These are phyloP conservation scores for Danio albolineatus DNA, from an alignment of 2,797 vertebrate genomes.

Conservation along the genomic window DNA sequence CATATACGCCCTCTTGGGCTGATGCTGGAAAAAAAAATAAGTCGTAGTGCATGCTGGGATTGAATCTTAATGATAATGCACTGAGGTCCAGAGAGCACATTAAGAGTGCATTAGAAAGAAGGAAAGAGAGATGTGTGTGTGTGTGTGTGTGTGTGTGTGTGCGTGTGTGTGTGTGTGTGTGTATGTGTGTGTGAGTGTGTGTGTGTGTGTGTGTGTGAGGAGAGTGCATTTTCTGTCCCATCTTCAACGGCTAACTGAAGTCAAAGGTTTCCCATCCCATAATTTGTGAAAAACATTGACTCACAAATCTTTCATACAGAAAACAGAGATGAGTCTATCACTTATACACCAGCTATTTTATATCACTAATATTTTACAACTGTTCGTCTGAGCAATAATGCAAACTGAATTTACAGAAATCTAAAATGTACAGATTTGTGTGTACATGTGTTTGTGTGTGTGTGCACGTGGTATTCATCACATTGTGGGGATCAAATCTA, in stretches of 20 bases:
- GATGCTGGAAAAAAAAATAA: slow-evolving; percentile 17
- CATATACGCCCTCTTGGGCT: slow-evolving; percentile 65
- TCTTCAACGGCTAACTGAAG: slow-evolving; percentile 25
- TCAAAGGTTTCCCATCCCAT: slow-evolving; percentile 7
- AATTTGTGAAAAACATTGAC: neutral
- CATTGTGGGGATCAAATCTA: too few species aligned
- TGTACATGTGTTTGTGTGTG: too few species aligned
- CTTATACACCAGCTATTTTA: neutral
- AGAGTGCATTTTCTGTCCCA: slow-evolving; percentile 62
- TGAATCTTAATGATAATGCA: slow-evolving; percentile 60
- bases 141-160: slow-evolving; percentile 35
- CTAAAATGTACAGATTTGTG: neutral
- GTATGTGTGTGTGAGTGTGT: slow-evolving; percentile 40
- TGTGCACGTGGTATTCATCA: too few species aligned
- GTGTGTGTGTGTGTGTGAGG: slow-evolving; percentile 50
- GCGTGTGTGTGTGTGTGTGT: slow-evolving; percentile 23
- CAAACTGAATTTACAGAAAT: neutral
- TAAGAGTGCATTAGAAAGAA: slow-evolving; percentile 49
- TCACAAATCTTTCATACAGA: neutral
- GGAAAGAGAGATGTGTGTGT: slow-evolving; percentile 21
- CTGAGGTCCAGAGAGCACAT: slow-evolving; percentile 49
- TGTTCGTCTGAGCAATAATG: neutral
- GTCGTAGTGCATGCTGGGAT: slow-evolving; percentile 73
- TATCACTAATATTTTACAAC: neutral
- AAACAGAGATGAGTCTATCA: neutral